A percentile compares a stretch with the other conserved stretches of the same genome.
Evolutionary conservation across 2,797 vertebrate genomes (phyloP).

Genomic region (Petrocephalus schoutedeni): DNA sequence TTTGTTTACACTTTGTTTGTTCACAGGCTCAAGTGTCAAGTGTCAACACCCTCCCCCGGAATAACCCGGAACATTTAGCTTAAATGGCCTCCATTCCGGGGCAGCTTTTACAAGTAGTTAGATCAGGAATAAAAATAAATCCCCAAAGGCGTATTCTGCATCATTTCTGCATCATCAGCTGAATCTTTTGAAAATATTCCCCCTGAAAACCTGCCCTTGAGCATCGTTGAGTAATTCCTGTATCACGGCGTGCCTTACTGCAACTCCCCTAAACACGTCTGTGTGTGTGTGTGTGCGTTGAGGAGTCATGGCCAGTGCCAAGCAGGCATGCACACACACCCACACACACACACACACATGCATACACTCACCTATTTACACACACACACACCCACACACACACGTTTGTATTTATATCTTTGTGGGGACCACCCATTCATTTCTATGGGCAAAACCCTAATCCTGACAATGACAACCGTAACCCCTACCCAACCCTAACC

Average conservation of each 20-base stretch:
- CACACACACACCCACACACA: constrained; percentile 21
- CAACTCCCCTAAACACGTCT: not conserved
- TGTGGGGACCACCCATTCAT: not conserved
- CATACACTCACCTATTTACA: not conserved
- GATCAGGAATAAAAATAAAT: not conserved
- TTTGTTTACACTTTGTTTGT: not conserved
- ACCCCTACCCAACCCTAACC: not conserved
- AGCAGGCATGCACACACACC: not conserved
- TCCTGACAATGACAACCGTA: not conserved
- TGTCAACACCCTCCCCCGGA: not conserved
- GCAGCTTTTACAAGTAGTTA: constrained; percentile 1
- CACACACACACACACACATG: not conserved
- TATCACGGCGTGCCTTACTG: constrained; percentile 11
- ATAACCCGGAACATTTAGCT: not conserved
- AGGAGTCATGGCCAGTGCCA: not conserved
- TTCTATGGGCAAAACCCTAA: not conserved
- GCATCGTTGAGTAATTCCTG: not conserved
- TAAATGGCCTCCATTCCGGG: not conserved
- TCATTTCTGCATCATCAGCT: constrained; percentile 12
- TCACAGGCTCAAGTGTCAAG: not conserved
- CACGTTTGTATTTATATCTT: not conserved
- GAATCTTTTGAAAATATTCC: not conserved
- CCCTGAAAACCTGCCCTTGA: constrained; percentile 3
- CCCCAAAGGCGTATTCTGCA: not conserved
- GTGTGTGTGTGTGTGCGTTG: not conserved